Evolutionary conservation across 2,888 invertebrate species (phyloP).

Genomic region (Cyrtodaria siliqua): DNA sequence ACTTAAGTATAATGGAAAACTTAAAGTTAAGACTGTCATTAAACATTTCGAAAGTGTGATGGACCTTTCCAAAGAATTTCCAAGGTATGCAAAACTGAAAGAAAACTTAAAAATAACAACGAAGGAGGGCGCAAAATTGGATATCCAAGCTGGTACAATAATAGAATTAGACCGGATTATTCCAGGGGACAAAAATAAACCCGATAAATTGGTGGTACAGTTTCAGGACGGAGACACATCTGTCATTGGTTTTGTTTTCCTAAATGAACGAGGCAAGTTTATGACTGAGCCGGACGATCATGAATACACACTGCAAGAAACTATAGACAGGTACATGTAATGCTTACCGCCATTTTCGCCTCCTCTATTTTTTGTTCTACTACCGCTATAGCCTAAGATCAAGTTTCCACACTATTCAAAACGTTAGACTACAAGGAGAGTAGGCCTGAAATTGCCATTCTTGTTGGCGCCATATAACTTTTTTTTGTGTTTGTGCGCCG

Average conservation of each 20-base stretch:
- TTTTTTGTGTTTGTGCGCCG: too few relatives aligned
- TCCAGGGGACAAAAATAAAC: neutral
- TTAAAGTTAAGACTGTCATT: slow-evolving; percentile 6
- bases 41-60: neutral
- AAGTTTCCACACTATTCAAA: too few relatives aligned
- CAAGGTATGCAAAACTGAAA: slow-evolving; percentile 9
- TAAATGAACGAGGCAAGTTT: neutral
- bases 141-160: neutral
- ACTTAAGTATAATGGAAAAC: slow-evolving; percentile 20
- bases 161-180: slow-evolving; percentile 14
- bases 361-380: too few relatives aligned
- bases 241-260: neutral
- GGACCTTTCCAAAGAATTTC: slow-evolving; percentile 6
- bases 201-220: neutral
- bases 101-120: neutral
- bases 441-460: too few relatives aligned
- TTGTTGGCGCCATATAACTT: too few relatives aligned
- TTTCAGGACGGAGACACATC: neutral
- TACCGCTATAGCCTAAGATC: too few relatives aligned
- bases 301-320: slow-evolving; percentile 4
- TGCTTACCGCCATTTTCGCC: too few relatives aligned
- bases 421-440: too few relatives aligned
- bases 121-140: neutral
- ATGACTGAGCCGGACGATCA: neutral
- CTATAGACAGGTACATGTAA: neutral